Evolutionary conservation across 2,113 vertebrate genomes (phyloP).

Genomic region (Dinomys branickii): DNA sequence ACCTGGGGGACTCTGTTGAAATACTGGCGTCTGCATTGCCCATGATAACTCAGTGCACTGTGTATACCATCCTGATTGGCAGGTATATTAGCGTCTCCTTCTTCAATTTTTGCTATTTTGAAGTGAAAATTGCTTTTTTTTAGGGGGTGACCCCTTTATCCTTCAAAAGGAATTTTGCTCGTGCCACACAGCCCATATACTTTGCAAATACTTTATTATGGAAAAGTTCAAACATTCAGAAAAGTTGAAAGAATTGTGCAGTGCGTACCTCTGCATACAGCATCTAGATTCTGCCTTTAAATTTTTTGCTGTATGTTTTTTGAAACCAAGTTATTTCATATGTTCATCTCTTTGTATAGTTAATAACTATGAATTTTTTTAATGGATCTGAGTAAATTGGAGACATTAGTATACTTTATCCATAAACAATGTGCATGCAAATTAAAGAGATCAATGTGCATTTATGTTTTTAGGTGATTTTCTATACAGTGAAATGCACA

Average conservation of each 20-base stretch:
- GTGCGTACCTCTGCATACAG: background rate
- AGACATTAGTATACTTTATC: background rate
- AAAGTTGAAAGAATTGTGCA: background rate
- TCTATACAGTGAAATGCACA: background rate
- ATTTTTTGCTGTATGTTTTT: slow-evolving; percentile 2
- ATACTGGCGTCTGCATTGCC: background rate
- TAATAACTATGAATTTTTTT: background rate
- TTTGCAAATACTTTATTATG: background rate
- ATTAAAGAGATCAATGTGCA: background rate
- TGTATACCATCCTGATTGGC: background rate
- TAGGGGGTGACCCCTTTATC: background rate
- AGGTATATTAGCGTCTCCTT: background rate
- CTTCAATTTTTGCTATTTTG: background rate
- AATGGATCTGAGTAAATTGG: slow-evolving; percentile 5
- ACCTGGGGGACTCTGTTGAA: background rate
- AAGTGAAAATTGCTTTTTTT: slow-evolving; percentile 28
- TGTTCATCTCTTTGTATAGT: background rate
- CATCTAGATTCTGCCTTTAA: background rate
- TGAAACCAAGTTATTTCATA: background rate
- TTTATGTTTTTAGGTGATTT: slow-evolving; percentile 27
- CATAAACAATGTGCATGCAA: background rate
- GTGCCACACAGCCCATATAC: background rate
- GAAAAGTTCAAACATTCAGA: background rate
- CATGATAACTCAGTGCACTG: background rate
- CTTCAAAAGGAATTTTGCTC: background rate